Evolutionary conservation across 1,140 invertebrate genomes (phyloP).

Genomic region (Habropoda laboriosa): DNA sequence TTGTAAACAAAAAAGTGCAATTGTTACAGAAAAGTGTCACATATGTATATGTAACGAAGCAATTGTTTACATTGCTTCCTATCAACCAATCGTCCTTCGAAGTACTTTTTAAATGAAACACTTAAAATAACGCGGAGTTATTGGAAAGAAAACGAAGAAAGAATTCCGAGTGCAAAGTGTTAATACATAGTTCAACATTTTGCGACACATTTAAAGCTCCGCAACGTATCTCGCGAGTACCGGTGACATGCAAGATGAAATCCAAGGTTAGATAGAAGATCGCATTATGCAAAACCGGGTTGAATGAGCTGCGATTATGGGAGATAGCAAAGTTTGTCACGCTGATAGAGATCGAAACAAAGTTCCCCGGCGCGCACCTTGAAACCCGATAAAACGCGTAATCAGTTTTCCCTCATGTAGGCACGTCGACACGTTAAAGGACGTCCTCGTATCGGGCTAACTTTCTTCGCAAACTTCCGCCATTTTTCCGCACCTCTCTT

Average conservation of each 20-base stretch:
- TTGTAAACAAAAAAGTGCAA: no score
- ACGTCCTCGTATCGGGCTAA: constrained; percentile 27
- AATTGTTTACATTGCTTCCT: no score
- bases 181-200: no score
- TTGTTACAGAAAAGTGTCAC: no score
- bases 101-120: no score
- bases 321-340: constrained; percentile 38
- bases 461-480: constrained; percentile 43
- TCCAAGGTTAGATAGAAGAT: constrained; percentile 26
- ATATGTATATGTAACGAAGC: no score
- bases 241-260: neutral
- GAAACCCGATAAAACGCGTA: constrained; percentile 51
- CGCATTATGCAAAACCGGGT: constrained; percentile 49
- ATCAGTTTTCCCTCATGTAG: constrained; percentile 47
- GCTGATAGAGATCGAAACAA: constrained; percentile 56
- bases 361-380: constrained; percentile 38
- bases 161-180: no score
- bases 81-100: no score
- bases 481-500: constrained; percentile 24
- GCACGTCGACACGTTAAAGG: constrained; percentile 18
- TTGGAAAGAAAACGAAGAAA: no score
- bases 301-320: constrained; percentile 38
- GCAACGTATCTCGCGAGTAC: neutral
- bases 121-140: no score
- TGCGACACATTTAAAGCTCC: neutral